Base-by-base conservation (phyloP, 2,888 invertebrate species). In the Galerucella pusilla region DNA sequence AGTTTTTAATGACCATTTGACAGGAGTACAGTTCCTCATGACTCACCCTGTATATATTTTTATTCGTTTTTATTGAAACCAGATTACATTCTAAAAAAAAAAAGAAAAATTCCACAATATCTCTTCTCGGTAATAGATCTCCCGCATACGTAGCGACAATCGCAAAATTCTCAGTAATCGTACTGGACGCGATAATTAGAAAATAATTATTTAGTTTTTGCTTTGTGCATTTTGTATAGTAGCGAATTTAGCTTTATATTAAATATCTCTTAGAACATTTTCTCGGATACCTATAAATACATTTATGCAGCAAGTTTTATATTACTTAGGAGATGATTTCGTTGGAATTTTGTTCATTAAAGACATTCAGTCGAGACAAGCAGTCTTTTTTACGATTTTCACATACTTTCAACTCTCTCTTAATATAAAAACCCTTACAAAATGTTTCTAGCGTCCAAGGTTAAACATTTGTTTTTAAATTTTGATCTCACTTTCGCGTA, bases 171-270 rank as follows among this genome's bases (percentile, higher is more conserved):
- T 35, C 35, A 14, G 63, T n/a, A 63, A 63, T 14, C n/a, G 45
- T 42, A 63, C 11, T 61, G 61, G 61, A 61, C 28, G 63, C 63
- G 63, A 63, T 63, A 63, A 63, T 35, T 42, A 42, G 63, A 63
- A 63, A 35, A 63, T 35, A 35, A 63, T 63, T 63, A 63, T 42
- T 63, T 63, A n/a, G 7, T 35, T 9, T 42, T 42, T 7, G n/a
- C 63, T 63, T 35, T 35, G 42, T 35, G 45, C 45, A 63, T 63
- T 63, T 42, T 7, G 35, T 63, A 45, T 35, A 16, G 42, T 42
- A 63, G 63, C 63, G 42, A 63, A 63, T 63, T 63, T 63, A 28
- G 35, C 63, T 42, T 63, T n/a, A 7, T 63, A 63, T 63, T 42
- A 42, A 42, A 63, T 59, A 59, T 35, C 35, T 35, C 63, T 63